Evolutionary conservation across 1,140 invertebrate species (phyloP), one percentile per base, ranked within the genome.

Genomic region (Steinernema khuongi): DNA sequence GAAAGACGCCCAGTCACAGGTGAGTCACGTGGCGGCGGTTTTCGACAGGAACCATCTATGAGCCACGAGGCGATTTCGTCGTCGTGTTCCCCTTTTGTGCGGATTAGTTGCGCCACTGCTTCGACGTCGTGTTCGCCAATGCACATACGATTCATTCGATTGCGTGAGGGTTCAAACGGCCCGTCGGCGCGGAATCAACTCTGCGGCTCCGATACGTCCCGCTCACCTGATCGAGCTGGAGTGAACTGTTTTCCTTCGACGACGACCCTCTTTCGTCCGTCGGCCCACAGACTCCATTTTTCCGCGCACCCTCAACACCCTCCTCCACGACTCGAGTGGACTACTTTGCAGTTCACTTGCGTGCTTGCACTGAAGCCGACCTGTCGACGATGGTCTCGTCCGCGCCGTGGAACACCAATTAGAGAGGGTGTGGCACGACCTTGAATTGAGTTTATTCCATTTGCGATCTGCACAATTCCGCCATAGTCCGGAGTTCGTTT

Each of bases 341-440:
- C 50, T 60, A 60, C 50, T 60, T 60, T 60, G 50, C 11, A 60
- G 50, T 26, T 26, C 4, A 60, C 50, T 26, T 60, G 50, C 22
- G 50, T 60, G 50, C 11, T 26, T 60, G 50, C 50, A 41, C 36
- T 41, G 36, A 41, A 41, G 36, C 36, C 36, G 36, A 41, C n/a
- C 36, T 41, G 36, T 41, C 36, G 36, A n/a, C n/a, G n/a, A n/a
- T 41, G 7, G 7, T 41, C 36, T 7, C n/a, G 7, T 41, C 36
- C 36, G 36, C n/a, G 4, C 50, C 11, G 19, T 22, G 4, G 50
- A 60, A 60, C 50, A 22, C 50, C 50, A 60, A 60, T 60, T 60
- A 60, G 50, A n/a, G 50, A 60, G 50, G 50, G 50, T 60, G 50
- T 60, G 50, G 50, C 50, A 60, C 50, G 50, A 60, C 50, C 50